Conservation (phyloP, 2,888 invertebrate genomes). For the Chrysomela aeneicollis region DNA sequence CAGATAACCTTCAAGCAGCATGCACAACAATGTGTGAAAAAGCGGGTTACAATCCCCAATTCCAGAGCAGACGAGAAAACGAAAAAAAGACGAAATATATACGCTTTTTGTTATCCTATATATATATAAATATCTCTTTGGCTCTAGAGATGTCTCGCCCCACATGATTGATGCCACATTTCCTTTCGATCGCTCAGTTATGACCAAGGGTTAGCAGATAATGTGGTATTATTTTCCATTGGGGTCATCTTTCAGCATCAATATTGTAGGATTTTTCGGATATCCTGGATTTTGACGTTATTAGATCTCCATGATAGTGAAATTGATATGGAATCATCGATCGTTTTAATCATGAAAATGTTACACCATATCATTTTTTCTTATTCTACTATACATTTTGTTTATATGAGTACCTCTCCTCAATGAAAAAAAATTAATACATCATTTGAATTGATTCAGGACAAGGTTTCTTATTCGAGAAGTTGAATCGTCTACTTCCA, state of each 20-base stretch:
- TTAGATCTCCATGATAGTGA: not conserved
- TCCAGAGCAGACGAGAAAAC: not conserved
- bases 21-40: slow-evolving; percentile 15
- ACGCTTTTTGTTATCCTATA: slow-evolving; percentile 18
- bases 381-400: too few relatives aligned
- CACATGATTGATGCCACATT: slow-evolving; percentile 43
- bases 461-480: too few relatives aligned
- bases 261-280: not conserved
- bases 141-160: slow-evolving; percentile 32
- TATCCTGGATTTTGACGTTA: not conserved
- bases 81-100: slow-evolving; percentile 10
- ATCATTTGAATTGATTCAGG: too few relatives aligned
- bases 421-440: too few relatives aligned
- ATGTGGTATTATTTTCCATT: slow-evolving; percentile 33
- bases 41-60: not conserved
- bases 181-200: slow-evolving; percentile 37
- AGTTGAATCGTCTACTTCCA: too few relatives aligned
- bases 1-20: not conserved
- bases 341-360: too few relatives aligned
- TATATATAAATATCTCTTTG: not conserved
- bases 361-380: too few relatives aligned
- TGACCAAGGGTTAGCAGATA: slow-evolving; percentile 30
- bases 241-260: slow-evolving; percentile 17
- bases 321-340: not conserved
- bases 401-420: too few relatives aligned